Evolutionary conservation across 2,797 vertebrate species (phyloP).

Genomic region (Chelmon rostratus): DNA sequence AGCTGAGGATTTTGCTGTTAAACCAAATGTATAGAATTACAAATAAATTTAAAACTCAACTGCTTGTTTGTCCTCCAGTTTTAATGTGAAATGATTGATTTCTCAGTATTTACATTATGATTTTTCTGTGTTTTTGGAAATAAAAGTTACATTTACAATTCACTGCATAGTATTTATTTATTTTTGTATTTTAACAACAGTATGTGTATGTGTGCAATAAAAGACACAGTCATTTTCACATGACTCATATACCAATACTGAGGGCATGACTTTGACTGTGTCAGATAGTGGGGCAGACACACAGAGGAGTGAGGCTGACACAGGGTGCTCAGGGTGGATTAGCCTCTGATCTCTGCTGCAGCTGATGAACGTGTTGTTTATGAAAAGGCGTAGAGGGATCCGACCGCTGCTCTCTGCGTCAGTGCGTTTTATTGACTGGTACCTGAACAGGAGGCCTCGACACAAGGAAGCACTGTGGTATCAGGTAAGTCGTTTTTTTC

Average conservation of each 20-base stretch:
- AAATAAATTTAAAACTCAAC: constrained; percentile 28
- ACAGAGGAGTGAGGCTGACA: background rate
- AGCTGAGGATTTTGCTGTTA: constrained; percentile 18
- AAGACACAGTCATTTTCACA: background rate
- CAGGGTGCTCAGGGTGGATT: no score
- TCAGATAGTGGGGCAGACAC: background rate
- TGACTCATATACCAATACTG: no score
- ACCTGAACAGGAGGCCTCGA: constrained; percentile 50
- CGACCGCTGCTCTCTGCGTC: constrained; percentile 25
- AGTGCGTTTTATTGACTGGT: constrained; percentile 12
- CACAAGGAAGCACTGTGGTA: no score
- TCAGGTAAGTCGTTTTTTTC: constrained; percentile 17
- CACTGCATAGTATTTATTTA: no score
- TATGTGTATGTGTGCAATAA: background rate
- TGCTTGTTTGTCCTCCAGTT: background rate
- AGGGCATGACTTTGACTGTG: background rate
- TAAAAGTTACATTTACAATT: background rate
- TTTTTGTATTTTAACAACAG: background rate
- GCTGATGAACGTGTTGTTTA: background rate
- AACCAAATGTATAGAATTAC: constrained; percentile 46
- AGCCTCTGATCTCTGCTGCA: no score
- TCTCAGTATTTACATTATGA: background rate
- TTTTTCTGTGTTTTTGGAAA: background rate
- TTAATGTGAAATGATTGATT: background rate
- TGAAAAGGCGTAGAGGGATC: background rate